These are phyloP conservation scores for Drymonia ruficornis DNA, from an alignment of 2,888 invertebrate genomes.

Conservation along the genomic window DNA sequence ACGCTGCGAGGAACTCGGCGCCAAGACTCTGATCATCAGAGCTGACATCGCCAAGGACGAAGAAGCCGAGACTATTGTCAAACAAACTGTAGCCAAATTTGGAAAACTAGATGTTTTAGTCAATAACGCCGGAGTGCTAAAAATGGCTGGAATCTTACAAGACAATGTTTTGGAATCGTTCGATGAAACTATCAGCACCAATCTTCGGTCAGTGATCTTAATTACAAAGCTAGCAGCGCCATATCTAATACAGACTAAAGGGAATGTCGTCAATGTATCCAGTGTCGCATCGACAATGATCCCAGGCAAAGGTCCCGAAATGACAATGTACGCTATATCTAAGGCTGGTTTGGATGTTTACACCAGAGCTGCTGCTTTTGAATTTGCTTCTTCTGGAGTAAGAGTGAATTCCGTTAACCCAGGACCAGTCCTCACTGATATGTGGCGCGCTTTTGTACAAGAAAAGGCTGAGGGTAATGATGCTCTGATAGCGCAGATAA, in stretches of 20 bases:
- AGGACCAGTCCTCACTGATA: conserved; percentile 85
- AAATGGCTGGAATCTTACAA: conserved; percentile 21
- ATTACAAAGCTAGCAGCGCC: conserved; percentile 42
- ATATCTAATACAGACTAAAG: conserved; percentile 38
- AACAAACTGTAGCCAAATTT: conserved; percentile 38
- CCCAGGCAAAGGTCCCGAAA: conserved; percentile 4
- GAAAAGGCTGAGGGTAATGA: no score
- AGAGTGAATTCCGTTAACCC: conserved; percentile 90
- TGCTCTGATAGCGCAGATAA: background rate
- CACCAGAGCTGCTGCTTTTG: conserved; percentile 88
- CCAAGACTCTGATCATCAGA: conserved; percentile 33
- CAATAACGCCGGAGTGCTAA: conserved; percentile 48
- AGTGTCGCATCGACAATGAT: conserved; percentile 12
- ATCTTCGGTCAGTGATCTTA: conserved; percentile 37
- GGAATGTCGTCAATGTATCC: conserved; percentile 35
- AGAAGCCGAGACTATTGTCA: conserved; percentile 33
- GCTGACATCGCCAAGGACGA: conserved; percentile 46
- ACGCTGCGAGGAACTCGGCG: conserved; percentile 29
- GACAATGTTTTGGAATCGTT: conserved; percentile 36
- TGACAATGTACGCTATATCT: conserved; percentile 85
- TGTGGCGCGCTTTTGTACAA: conserved; percentile 14
- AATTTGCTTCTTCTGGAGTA: conserved; percentile 83
- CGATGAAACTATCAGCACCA: conserved; percentile 38
- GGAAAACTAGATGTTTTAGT: conserved; percentile 50
- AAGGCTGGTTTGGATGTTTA: conserved; percentile 91